Conservation (phyloP, 2,797 vertebrate species). For the Melanotaenia boesemani region DNA sequence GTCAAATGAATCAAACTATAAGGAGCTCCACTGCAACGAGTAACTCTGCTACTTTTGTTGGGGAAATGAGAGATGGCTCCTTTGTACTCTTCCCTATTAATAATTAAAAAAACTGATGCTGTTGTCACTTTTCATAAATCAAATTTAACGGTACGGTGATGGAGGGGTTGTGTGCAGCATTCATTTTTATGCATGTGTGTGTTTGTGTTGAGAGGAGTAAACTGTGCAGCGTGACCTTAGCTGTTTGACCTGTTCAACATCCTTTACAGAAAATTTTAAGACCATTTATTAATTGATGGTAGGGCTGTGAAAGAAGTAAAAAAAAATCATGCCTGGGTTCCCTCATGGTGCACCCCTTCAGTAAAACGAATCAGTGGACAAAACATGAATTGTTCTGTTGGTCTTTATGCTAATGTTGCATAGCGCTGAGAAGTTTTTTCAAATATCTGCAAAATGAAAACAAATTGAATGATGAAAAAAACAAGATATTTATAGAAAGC, state of each 20-base stretch:
- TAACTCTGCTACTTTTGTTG: conserved; percentile 79
- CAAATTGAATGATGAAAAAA: conserved; percentile 44
- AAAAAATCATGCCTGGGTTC: conserved; percentile 3
- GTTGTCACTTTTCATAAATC: conserved; percentile 84
- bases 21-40: conserved; percentile 78
- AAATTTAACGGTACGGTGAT: conserved; percentile 55
- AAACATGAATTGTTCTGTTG: conserved; percentile 48
- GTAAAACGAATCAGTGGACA: conserved; percentile 40
- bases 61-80: conserved; percentile 77
- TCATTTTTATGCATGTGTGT: conserved; percentile 16
- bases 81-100: conserved; percentile 72
- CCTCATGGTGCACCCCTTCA: not conserved
- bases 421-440: conserved; percentile 46
- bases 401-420: conserved; percentile 62
- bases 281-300: conserved; percentile 26
- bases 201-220: not conserved
- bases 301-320: not conserved
- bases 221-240: conserved; percentile 49
- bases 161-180: conserved; percentile 17
- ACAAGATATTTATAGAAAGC: conserved; percentile 66
- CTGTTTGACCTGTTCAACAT: conserved; percentile 34
- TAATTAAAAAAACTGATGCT: conserved; percentile 85
- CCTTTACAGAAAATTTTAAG: conserved; percentile 27
- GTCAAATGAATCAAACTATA: conserved; percentile 84
- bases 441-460: conserved; percentile 60